phyloP scores from a whole-genome alignment of 2,113 vertebrate species.

The Mirza zaza region DNA sequence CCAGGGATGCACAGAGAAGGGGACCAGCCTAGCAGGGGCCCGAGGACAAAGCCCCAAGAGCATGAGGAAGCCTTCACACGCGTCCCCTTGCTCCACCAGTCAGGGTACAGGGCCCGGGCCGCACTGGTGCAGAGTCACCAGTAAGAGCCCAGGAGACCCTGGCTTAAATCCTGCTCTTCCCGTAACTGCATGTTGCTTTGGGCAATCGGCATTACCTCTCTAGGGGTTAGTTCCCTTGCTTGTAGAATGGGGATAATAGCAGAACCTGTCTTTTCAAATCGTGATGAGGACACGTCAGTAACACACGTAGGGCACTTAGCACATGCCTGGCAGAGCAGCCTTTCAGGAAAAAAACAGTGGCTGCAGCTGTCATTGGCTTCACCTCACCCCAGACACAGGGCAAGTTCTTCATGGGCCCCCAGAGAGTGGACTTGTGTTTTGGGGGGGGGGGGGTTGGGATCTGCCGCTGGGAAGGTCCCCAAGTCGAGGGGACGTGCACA shows the following conservation, averaged over 20 bases:
- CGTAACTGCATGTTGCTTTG: background rate
- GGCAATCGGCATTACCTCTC: background rate
- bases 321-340: too few relatives aligned
- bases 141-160: background rate
- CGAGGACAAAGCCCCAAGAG: background rate
- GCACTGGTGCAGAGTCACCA: fast-evolving
- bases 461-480: background rate
- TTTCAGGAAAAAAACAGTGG: background rate
- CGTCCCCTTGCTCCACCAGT: fast-evolving
- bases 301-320: fast-evolving
- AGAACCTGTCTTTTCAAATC: background rate
- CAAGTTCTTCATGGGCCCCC: background rate
- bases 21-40: background rate
- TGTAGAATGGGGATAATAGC: background rate
- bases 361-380: background rate
- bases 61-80: background rate
- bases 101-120: background rate
- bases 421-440: background rate
- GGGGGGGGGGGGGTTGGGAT: background rate
- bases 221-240: background rate
- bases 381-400: fast-evolving
- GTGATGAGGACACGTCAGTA: background rate
- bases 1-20: background rate
- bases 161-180: background rate
- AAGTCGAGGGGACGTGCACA: background rate